Conservation (phyloP, 2,888 invertebrate genomes). For the Patella depressa region DNA sequence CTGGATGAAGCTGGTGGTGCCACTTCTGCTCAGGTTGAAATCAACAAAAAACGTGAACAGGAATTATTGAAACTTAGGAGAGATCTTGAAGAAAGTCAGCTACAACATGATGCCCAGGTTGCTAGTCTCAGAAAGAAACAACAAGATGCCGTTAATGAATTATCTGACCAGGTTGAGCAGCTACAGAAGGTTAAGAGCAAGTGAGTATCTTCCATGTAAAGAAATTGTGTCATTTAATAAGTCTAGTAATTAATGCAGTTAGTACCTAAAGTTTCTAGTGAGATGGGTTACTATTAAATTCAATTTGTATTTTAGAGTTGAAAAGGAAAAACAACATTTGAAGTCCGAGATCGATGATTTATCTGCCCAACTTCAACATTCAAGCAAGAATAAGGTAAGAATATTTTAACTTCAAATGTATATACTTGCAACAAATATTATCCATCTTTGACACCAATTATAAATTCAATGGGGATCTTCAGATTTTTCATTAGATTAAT, state of each 20-base stretch:
- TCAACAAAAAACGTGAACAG: slow-evolving; percentile 93
- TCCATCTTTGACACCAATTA: too few species aligned
- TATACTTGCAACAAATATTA: too few species aligned
- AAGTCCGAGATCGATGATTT: slow-evolving; percentile 98
- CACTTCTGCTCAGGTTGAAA: slow-evolving; percentile 86
- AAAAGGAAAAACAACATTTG: slow-evolving; percentile 98
- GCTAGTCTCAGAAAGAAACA: slow-evolving; percentile 99
- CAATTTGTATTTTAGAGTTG: slow-evolving; percentile 77
- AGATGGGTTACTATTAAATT: not conserved
- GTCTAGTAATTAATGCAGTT: too few species aligned
- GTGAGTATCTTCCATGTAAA: slow-evolving; percentile 81
- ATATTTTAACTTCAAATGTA: too few species aligned
- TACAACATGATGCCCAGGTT: slow-evolving; percentile 96
- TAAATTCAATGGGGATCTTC: too few species aligned
- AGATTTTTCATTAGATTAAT: too few species aligned
- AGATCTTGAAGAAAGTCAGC: slow-evolving; percentile 97
- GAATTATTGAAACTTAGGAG: slow-evolving; percentile 96
- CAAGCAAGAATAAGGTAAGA: slow-evolving; percentile 94
- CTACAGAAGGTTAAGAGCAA: slow-evolving; percentile 99
- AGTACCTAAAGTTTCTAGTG: too few species aligned
- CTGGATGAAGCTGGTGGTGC: slow-evolving; percentile 97
- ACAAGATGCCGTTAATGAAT: slow-evolving; percentile 98
- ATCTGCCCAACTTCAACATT: slow-evolving; percentile 94
- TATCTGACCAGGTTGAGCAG: slow-evolving; percentile 99
- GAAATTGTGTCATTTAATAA: not conserved